These are phyloP conservation scores for Zophobas morio DNA, from an alignment of 1,140 invertebrate genomes.

Conservation along the genomic window DNA sequence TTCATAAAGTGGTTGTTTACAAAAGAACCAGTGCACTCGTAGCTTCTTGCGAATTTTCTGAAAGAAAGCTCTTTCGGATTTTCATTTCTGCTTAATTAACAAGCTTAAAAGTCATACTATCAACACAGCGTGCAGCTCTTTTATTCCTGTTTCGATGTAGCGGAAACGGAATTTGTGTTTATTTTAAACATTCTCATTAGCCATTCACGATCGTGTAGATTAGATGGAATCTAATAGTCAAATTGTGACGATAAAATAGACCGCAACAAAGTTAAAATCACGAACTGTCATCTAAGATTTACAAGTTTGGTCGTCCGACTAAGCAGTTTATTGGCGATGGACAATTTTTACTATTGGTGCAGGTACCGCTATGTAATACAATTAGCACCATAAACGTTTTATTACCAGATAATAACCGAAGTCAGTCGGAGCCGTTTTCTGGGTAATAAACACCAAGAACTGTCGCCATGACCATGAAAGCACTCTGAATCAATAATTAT, in stretches of 20 bases:
- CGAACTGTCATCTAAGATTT: too few species aligned
- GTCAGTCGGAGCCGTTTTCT: neutral
- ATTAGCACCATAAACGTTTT: too few species aligned
- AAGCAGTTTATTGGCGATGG: too few species aligned
- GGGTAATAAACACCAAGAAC: conserved; percentile 17
- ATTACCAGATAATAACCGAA: neutral
- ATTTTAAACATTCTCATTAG: neutral
- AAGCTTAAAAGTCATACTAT: neutral
- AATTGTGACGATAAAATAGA: too few species aligned
- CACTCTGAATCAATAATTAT: conserved; percentile 43
- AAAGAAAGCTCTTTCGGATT: conserved; percentile 1
- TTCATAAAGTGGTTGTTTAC: conserved; percentile 5
- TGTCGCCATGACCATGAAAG: conserved; percentile 36
- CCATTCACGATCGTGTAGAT: neutral
- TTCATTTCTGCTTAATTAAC: conserved; percentile 4
- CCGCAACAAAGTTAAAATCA: too few species aligned
- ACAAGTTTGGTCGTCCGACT: too few species aligned
- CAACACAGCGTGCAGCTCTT: neutral
- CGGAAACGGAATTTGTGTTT: neutral
- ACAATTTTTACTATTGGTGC: neutral
- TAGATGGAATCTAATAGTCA: neutral
- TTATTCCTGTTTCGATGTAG: neutral
- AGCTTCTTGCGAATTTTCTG: neutral
- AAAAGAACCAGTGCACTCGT: neutral
- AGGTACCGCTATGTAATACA: neutral